Conservation (phyloP, 2,113 vertebrate species). For the Nesoenas mayeri region DNA sequence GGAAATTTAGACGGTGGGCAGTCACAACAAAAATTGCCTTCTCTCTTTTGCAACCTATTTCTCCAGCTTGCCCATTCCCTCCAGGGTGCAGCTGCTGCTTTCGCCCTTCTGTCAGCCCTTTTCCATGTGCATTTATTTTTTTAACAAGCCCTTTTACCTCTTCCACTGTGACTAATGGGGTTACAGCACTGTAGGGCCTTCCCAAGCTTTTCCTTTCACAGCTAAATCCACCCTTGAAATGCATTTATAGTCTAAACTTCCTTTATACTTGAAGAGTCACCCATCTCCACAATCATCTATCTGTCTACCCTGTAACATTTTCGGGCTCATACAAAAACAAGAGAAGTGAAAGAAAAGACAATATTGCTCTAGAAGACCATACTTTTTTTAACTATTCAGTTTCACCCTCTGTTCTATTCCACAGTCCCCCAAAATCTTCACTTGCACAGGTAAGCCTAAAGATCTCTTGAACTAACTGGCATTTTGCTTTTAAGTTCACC, state of each 20-base stretch:
- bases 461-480: not conserved
- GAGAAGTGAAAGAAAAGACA: constrained; percentile 4
- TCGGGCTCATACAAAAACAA: not conserved
- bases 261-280: constrained; percentile 11
- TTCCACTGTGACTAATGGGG: constrained; percentile 70
- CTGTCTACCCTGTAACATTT: not conserved
- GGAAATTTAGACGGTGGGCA: not conserved
- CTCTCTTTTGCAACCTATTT: constrained; percentile 22
- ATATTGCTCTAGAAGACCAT: not conserved
- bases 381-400: not conserved
- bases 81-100: constrained; percentile 65
- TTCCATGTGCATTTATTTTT: constrained; percentile 69
- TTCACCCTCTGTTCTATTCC: not conserved
- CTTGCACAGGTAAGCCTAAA: not conserved
- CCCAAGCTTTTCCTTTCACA: constrained; percentile 63
- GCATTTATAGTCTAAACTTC: constrained; percentile 51
- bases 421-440: not conserved
- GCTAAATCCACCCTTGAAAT: constrained; percentile 59
- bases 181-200: constrained; percentile 69
- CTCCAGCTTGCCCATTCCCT: constrained; percentile 42
- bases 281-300: not conserved
- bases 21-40: not conserved
- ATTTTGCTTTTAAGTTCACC: not conserved
- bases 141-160: constrained; percentile 71
- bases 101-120: constrained; percentile 37